Conservation (phyloP, 2,113 vertebrate genomes). For the Mirza zaza region DNA sequence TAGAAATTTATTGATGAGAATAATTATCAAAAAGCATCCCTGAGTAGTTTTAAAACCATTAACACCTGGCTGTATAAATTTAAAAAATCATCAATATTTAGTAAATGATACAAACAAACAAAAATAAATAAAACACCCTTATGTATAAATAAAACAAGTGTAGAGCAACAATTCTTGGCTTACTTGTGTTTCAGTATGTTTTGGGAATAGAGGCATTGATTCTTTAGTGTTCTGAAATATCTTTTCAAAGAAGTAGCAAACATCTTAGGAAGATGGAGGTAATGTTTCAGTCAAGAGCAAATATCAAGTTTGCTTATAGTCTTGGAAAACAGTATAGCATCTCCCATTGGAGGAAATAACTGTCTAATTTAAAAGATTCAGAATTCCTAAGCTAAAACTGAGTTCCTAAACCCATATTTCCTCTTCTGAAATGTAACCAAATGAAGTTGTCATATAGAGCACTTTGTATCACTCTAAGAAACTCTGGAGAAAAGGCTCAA, state of each 20-base stretch:
- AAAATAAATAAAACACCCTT: background rate
- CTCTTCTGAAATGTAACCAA: background rate
- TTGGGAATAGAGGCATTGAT: background rate
- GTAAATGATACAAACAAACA: background rate
- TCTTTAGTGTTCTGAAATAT: background rate
- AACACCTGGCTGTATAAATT: background rate
- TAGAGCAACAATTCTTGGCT: background rate
- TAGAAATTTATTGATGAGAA: background rate
- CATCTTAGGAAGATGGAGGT: background rate
- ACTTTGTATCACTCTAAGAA: background rate
- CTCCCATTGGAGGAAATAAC: background rate
- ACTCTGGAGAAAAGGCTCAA: background rate
- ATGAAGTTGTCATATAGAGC: background rate
- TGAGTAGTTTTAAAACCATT: background rate
- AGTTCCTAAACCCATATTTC: background rate
- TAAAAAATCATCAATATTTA: background rate
- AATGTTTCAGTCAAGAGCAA: background rate
- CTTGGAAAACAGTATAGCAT: background rate
- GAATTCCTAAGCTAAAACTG: background rate
- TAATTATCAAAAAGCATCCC: background rate
- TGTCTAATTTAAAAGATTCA: background rate
- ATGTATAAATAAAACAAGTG: background rate
- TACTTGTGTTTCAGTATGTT: background rate
- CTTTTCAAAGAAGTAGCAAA: background rate
- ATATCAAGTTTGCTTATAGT: background rate